Evolutionary conservation across 1,140 invertebrate genomes (phyloP).

Genomic region (Parasteatoda tepidariorum): DNA sequence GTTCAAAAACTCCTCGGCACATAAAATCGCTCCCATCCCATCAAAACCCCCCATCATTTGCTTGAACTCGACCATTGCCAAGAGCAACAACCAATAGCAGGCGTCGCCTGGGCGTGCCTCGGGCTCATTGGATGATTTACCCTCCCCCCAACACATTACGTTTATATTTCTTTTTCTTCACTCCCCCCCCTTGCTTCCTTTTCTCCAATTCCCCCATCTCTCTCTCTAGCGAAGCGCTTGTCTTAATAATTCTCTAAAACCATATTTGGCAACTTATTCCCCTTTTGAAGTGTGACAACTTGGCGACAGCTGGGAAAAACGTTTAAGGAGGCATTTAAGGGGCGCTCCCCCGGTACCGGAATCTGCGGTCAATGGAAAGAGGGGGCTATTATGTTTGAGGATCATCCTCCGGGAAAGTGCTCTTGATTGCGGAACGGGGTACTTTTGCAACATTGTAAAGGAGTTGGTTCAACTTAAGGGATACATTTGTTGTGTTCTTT

Average conservation of each 20-base stretch:
- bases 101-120: slow-evolving; percentile 56
- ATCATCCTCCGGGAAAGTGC: too few relatives aligned
- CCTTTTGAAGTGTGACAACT: slow-evolving; percentile 26
- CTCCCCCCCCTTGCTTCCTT: neutral
- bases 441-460: too few relatives aligned
- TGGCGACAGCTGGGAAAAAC: slow-evolving; percentile 27
- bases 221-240: slow-evolving; percentile 28
- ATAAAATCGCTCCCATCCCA: slow-evolving; percentile 53
- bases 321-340: slow-evolving; percentile 52
- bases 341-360: neutral
- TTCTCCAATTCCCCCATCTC: neutral
- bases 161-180: slow-evolving; percentile 52
- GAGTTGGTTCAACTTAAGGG: too few relatives aligned
- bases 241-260: slow-evolving; percentile 58
- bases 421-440: too few relatives aligned
- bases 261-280: slow-evolving; percentile 60
- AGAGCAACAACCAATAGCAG: slow-evolving; percentile 56
- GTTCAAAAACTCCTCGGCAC: slow-evolving; percentile 35
- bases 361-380: neutral
- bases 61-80: slow-evolving; percentile 51
- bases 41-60: slow-evolving; percentile 10
- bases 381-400: too few relatives aligned
- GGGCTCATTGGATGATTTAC: slow-evolving; percentile 57
- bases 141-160: slow-evolving; percentile 38
- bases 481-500: too few relatives aligned